These are phyloP conservation scores for Drosophila sp. DNA, from an alignment of 1,140 invertebrate genomes.

Conservation along the genomic window DNA sequence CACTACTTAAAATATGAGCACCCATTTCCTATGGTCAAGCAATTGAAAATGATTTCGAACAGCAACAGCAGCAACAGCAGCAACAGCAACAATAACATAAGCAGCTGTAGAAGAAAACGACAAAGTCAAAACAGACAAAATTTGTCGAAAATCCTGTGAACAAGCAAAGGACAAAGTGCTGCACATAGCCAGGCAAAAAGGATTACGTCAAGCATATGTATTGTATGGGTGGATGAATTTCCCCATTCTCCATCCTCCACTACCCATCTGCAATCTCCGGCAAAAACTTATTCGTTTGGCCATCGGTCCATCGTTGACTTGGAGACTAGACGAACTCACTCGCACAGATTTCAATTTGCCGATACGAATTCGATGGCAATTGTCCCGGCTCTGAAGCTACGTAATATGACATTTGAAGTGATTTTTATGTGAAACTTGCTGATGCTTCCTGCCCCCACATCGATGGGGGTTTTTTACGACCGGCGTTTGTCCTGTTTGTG, in stretches of 20 bases:
- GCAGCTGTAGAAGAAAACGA: conserved; percentile 29
- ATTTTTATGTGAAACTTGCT: conserved; percentile 82
- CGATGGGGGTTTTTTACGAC: conserved; percentile 54
- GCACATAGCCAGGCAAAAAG: conserved; percentile 72
- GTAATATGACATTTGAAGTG: conserved; percentile 82
- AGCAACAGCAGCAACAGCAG: conserved; percentile 11
- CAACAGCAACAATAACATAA: conserved; percentile 2
- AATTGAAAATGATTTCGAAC: conserved; percentile 77
- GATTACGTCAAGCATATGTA: conserved; percentile 83
- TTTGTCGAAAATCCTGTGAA: conserved; percentile 81
- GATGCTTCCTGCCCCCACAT: conserved; percentile 65
- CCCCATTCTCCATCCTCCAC: conserved; percentile 29
- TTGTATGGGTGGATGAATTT: conserved; percentile 63
- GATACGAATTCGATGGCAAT: conserved; percentile 77
- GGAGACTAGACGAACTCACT: conserved; percentile 28
- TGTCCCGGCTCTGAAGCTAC: conserved; percentile 60
- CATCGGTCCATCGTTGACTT: conserved; percentile 38
- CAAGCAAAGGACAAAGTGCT: conserved; percentile 78
- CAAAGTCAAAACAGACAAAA: conserved; percentile 77
- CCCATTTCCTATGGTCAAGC: conserved; percentile 78
- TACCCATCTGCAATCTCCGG: conserved; percentile 6
- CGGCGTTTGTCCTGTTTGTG: conserved; percentile 37
- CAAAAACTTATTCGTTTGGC: conserved; percentile 73
- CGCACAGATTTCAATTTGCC: conserved; percentile 78
- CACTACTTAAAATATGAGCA: conserved; percentile 81